A percentile compares a stretch with the other conserved stretches of the same genome.
Conservation (phyloP, 2,888 invertebrate species). For the Mythimna pallens region DNA sequence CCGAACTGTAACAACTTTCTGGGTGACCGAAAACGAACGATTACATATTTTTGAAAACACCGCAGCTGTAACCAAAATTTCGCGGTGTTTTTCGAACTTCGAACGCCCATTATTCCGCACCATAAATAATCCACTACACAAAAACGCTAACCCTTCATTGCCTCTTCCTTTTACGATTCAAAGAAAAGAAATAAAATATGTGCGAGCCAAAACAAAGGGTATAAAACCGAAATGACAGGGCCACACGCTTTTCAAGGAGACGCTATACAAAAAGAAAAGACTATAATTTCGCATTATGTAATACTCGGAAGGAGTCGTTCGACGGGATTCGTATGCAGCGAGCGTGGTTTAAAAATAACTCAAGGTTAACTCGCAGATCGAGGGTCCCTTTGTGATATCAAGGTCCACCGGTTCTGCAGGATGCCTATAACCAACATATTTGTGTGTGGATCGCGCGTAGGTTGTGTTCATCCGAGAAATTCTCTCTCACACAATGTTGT, state of each 20-base stretch:
- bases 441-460: constrained; percentile 72
- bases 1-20: constrained; percentile 48
- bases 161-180: constrained; percentile 90
- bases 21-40: constrained; percentile 66
- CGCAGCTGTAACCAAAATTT: constrained; percentile 82
- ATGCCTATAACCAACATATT: constrained; percentile 78
- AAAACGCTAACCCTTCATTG: constrained; percentile 89
- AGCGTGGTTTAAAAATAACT: constrained; percentile 88
- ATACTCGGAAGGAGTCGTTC: constrained; percentile 88
- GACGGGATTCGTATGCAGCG: constrained; percentile 87
- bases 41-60: constrained; percentile 73
- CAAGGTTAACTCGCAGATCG: constrained; percentile 86
- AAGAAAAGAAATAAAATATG: constrained; percentile 89
- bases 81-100: constrained; percentile 70
- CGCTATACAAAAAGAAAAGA: constrained; percentile 80
- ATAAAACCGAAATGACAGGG: constrained; percentile 88
- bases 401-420: constrained; percentile 88
- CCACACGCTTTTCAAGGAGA: constrained; percentile 87
- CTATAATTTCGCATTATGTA: constrained; percentile 90
- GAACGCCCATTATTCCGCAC: constrained; percentile 85
- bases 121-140: constrained; percentile 87
- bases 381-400: constrained; percentile 88
- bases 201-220: constrained; percentile 88
- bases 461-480: constrained; percentile 58
- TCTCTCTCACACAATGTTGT: constrained; percentile 38